Percentiles rank a stretch among this genome's conserved stretches.
These are phyloP conservation scores for Agrypnus murinus DNA, from an alignment of 2,888 invertebrate genomes.

Conservation along the genomic window DNA sequence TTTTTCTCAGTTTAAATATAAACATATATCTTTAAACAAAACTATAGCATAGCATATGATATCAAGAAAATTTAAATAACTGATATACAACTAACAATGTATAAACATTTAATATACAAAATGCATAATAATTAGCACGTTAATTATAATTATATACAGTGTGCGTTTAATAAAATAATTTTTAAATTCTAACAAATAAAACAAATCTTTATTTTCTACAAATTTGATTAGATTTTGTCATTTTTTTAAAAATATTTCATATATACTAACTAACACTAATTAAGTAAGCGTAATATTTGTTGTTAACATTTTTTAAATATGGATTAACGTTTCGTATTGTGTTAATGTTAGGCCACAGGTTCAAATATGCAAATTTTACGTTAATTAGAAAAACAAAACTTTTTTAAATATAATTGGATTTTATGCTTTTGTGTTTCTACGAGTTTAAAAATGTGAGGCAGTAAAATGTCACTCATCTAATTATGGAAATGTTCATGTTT, in stretches of 20 bases:
- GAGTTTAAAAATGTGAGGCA: not conserved
- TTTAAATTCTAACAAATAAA: constrained; percentile 8
- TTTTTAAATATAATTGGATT: constrained; percentile 19
- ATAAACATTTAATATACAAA: too few relatives aligned
- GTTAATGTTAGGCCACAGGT: constrained; percentile 22
- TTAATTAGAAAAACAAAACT: not conserved
- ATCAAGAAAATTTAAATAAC: too few relatives aligned
- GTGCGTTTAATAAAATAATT: not conserved
- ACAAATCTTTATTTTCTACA: not conserved
- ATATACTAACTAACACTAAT: constrained; percentile 10
- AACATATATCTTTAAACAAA: too few relatives aligned
- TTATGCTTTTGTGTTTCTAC: constrained; percentile 12
- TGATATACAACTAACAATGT: too few relatives aligned
- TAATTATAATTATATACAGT: constrained; percentile 7
- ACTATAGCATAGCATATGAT: too few relatives aligned
- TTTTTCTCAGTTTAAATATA: too few relatives aligned
- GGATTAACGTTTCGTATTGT: constrained; percentile 21
- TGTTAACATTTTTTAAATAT: constrained; percentile 10
- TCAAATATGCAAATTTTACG: constrained; percentile 10
- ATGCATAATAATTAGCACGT: not conserved
- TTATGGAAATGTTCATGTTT: constrained; percentile 1
- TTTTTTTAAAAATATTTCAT: not conserved
- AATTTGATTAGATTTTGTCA: not conserved
- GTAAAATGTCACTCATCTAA: constrained; percentile 6
- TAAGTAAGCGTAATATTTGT: constrained; percentile 17